phyloP scores from a whole-genome alignment of 2,888 invertebrate species.

The Heliconius ismenius region DNA sequence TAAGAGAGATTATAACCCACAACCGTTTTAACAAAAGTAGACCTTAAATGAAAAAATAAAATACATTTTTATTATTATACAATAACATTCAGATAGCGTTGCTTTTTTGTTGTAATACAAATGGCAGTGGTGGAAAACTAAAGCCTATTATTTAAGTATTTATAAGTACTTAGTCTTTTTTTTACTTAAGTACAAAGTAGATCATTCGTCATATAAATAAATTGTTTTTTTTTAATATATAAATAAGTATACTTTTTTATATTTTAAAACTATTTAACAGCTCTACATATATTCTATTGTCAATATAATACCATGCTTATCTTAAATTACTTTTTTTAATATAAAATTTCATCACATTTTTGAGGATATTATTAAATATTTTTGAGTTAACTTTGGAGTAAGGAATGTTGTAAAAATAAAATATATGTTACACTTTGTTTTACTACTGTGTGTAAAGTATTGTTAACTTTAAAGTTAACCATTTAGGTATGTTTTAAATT shows the following conservation, averaged over 20 bases:
- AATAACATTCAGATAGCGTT: background rate
- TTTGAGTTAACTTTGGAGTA: conserved; percentile 1
- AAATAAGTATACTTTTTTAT: background rate
- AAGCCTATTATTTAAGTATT: conserved; percentile 2
- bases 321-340: background rate
- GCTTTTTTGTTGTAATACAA: background rate
- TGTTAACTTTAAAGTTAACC: background rate
- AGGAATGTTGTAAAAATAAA: background rate
- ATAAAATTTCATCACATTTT: background rate
- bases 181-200: background rate
- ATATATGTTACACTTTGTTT: background rate
- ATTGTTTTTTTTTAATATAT: background rate
- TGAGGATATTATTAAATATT: background rate
- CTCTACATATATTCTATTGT: conserved; percentile 3
- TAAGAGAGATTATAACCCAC: background rate
- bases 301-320: background rate
- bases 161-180: background rate
- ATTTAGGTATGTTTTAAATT: too few species aligned
- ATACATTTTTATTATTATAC: background rate
- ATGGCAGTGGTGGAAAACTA: conserved; percentile 10
- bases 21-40: background rate
- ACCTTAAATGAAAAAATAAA: background rate
- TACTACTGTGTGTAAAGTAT: background rate
- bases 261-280: background rate
- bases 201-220: background rate